These are phyloP conservation scores for Enteromius afrohamiltoni DNA, from an alignment of 2,797 vertebrate genomes.

Conservation along the genomic window DNA sequence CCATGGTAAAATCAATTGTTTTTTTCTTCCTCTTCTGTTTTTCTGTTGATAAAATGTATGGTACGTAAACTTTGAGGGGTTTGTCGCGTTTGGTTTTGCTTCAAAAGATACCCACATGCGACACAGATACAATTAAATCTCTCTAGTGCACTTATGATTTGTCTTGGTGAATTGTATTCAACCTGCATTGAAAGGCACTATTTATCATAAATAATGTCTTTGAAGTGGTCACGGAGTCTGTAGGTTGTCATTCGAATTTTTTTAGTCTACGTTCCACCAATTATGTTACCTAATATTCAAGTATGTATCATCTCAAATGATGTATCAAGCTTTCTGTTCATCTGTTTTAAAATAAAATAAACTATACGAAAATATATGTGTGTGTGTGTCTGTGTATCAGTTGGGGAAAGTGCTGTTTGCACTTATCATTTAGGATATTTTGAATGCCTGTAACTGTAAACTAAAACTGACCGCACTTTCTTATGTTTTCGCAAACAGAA, in stretches of 20 bases:
- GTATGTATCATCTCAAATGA: slow-evolving; percentile 77
- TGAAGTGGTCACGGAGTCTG: slow-evolving; percentile 49
- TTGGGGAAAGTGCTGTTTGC: background rate
- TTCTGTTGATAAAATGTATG: slow-evolving; percentile 33
- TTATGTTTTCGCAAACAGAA: background rate
- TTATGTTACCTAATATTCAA: slow-evolving; percentile 75
- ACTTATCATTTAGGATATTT: background rate
- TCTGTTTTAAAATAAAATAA: slow-evolving; percentile 79
- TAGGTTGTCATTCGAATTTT: slow-evolving; percentile 65
- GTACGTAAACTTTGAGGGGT: slow-evolving; percentile 7
- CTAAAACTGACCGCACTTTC: background rate
- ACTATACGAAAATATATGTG: slow-evolving; percentile 58
- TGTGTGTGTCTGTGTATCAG: background rate
- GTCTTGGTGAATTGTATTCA: slow-evolving; percentile 72
- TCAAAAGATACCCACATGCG: slow-evolving; percentile 13
- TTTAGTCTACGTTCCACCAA: slow-evolving; percentile 69
- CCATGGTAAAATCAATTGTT: slow-evolving; percentile 40
- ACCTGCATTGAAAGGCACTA: slow-evolving; percentile 66
- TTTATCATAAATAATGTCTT: slow-evolving; percentile 65
- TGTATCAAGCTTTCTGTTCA: slow-evolving; percentile 73
- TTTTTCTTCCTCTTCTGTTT: slow-evolving; percentile 6
- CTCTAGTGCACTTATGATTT: slow-evolving; percentile 64
- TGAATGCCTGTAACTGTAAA: background rate
- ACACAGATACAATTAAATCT: slow-evolving; percentile 19
- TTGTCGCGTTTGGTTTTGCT: slow-evolving; percentile 7